Conservation (phyloP, 2,888 invertebrate genomes). For the Stenchaetothrips biformis region DNA sequence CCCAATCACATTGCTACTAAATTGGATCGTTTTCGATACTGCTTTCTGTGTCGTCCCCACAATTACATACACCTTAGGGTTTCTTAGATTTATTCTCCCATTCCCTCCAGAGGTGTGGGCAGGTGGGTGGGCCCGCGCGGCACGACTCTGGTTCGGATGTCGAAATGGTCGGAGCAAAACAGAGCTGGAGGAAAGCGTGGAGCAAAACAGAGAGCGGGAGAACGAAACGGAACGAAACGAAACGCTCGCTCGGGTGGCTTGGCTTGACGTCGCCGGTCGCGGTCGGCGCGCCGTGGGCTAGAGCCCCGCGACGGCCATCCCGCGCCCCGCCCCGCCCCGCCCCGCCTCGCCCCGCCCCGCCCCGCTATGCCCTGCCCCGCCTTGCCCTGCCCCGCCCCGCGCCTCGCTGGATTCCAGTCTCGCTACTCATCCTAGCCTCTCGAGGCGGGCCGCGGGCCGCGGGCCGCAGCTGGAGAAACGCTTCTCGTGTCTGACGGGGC, state of each 20-base stretch:
- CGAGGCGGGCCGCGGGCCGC: not conserved
- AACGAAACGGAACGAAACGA: not conserved
- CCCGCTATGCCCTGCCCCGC: no score
- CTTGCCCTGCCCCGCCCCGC: no score
- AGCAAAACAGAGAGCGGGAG: slow-evolving; percentile 3
- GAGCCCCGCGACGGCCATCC: not conserved
- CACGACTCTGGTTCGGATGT: not conserved
- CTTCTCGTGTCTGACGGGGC: not conserved
- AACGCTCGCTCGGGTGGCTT: not conserved
- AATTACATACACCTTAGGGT: no score
- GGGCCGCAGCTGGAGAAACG: slow-evolving; percentile 1
- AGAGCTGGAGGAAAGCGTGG: not conserved
- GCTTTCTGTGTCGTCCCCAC: no score
- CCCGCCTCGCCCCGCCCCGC: no score
- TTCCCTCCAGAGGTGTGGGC: no score
- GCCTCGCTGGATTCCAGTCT: slow-evolving; percentile 7
- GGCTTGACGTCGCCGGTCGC: no score
- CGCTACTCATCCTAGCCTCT: slow-evolving; percentile 1
- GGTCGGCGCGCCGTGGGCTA: not conserved
- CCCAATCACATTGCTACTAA: no score
- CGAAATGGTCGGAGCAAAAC: not conserved
- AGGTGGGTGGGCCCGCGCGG: no score
- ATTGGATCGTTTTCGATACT: no score
- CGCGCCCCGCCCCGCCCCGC: no score
- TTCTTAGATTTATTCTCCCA: no score